These are phyloP conservation scores for Nephrotoma guestfalica DNA, from an alignment of 2,888 invertebrate species.

Conservation along the genomic window DNA sequence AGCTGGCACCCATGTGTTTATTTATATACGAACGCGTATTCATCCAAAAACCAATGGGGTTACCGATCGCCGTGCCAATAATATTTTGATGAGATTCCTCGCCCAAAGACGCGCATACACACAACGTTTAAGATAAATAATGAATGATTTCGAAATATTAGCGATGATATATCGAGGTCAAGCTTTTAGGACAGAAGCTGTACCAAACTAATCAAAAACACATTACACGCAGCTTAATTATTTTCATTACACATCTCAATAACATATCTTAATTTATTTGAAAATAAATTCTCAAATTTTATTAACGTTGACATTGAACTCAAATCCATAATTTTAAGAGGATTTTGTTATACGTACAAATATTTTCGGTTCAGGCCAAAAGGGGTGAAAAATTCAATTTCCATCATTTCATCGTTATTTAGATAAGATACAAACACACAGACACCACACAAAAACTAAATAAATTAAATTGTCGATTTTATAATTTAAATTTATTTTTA, in stretches of 20 bases:
- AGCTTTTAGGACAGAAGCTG: not conserved
- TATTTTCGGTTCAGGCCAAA: not conserved
- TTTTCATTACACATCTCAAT: not conserved
- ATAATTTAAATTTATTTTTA: not conserved
- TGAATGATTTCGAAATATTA: no score
- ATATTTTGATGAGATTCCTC: not conserved
- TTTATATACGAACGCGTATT: not conserved
- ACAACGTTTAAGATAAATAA: no score
- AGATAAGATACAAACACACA: not conserved
- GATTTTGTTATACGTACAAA: not conserved
- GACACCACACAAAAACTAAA: not conserved
- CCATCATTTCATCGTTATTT: not conserved
- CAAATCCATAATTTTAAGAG: not conserved
- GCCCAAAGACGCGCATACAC: no score
- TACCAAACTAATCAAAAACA: not conserved
- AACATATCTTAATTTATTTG: not conserved
- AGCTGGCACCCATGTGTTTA: not conserved
- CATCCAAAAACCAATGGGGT: not conserved
- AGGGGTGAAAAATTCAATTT: not conserved
- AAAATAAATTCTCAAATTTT: not conserved
- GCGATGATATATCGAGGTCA: not conserved
- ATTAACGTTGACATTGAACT: not conserved
- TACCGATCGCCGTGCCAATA: not conserved
- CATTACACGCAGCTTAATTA: not conserved
- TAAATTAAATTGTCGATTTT: not conserved